These are phyloP conservation scores for Clytia hemisphaerica DNA, from an alignment of 30 jellyfish, hydroid and myxozoan genomes.

Conservation along the genomic window DNA sequence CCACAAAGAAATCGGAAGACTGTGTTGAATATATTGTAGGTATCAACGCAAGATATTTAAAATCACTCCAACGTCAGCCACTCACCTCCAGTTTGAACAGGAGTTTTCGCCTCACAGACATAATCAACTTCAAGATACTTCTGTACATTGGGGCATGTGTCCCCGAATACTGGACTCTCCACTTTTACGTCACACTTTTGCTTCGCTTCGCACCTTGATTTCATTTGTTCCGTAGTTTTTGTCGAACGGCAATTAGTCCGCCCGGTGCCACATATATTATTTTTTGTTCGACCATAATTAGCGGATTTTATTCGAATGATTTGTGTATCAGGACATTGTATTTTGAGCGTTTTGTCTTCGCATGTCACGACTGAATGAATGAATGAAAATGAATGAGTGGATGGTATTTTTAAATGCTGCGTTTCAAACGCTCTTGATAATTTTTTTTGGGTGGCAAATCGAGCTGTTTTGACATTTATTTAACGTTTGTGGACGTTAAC, in stretches of 20 bases:
- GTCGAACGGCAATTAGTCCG: constrained; percentile 41
- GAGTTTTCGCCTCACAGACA: constrained; percentile 33
- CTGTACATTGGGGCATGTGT: constrained; percentile 37
- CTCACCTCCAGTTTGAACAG: constrained; percentile 6
- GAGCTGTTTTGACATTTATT: too few relatives aligned
- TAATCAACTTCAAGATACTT: constrained; percentile 45
- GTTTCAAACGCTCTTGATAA: too few relatives aligned
- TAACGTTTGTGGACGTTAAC: too few relatives aligned
- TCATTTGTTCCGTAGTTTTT: constrained; percentile 18
- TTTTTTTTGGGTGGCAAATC: too few relatives aligned
- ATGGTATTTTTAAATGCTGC: too few relatives aligned
- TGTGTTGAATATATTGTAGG: too few relatives aligned
- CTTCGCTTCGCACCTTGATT: constrained; percentile 13
- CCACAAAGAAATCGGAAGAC: too few relatives aligned
- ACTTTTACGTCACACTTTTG: constrained; percentile 22
- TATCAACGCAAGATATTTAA: too few relatives aligned
- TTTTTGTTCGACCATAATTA: constrained; percentile 42
- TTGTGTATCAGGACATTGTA: constrained; percentile 32
- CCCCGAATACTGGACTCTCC: constrained; percentile 48
- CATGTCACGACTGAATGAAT: constrained; percentile 30
- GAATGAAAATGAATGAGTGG: neutral
- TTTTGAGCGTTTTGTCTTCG: constrained; percentile 22
- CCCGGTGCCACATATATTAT: constrained; percentile 13
- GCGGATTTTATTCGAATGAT: constrained; percentile 43
- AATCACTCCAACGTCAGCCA: too few relatives aligned